Percentiles rank a stretch among this genome's conserved stretches.
phyloP scores from a whole-genome alignment of 2,888 invertebrate species.

The Adela reaumurella region DNA sequence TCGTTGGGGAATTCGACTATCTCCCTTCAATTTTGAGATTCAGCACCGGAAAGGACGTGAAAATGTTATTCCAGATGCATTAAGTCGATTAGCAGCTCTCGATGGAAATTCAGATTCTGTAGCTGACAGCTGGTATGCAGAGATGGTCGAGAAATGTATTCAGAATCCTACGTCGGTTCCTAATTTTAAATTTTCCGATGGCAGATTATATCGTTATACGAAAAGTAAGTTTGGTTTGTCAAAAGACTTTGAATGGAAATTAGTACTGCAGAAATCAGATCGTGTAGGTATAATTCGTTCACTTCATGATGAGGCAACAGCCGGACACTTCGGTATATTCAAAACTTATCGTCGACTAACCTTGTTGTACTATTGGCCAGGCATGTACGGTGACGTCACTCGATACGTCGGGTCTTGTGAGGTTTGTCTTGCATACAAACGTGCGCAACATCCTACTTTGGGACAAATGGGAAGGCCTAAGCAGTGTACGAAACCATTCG shows the following conservation, averaged over 20 bases:
- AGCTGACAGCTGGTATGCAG: too few species aligned
- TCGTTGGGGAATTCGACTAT: slow-evolving; percentile 5
- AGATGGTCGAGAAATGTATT: too few species aligned
- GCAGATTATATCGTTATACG: too few species aligned
- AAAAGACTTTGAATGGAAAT: too few species aligned
- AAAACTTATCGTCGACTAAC: slow-evolving; percentile 14
- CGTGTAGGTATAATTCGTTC: not conserved
- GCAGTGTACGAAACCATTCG: slow-evolving; percentile 14
- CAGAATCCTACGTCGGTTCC: too few species aligned
- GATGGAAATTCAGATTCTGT: too few species aligned
- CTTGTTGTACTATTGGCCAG: slow-evolving; percentile 13
- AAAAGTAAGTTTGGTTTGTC: too few species aligned
- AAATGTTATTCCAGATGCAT: slow-evolving; percentile 6
- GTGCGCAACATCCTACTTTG: slow-evolving; percentile 7
- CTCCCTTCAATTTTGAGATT: slow-evolving; percentile 4
- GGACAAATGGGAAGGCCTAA: slow-evolving; percentile 15
- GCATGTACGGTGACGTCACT: slow-evolving; percentile 11
- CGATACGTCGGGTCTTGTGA: slow-evolving; percentile 9
- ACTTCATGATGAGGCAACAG: slow-evolving; percentile 6
- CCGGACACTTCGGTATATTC: slow-evolving; percentile 13
- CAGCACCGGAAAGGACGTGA: slow-evolving; percentile 7
- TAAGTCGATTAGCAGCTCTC: slow-evolving; percentile 5
- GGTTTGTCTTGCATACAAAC: slow-evolving; percentile 9
- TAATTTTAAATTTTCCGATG: too few species aligned
- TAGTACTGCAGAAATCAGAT: too few species aligned